Percentiles rank a stretch among this genome's conserved stretches.
Evolutionary conservation across 2,113 vertebrate species (phyloP).

Genomic region (Apeltes quadracus): DNA sequence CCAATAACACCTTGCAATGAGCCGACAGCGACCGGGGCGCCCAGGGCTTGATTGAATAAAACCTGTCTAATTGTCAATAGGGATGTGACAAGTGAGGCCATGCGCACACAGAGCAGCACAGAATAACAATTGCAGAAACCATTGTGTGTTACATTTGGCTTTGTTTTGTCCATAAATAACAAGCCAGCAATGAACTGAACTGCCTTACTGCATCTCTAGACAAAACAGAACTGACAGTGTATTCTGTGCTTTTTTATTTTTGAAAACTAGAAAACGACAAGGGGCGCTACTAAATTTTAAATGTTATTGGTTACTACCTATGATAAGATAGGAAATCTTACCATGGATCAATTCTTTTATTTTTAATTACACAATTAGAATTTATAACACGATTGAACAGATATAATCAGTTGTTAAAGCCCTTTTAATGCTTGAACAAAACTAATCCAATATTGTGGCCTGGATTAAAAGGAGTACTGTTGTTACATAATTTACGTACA

Average conservation of each 20-base stretch:
- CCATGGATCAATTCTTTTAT: not conserved
- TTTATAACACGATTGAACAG: not conserved
- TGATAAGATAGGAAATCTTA: not conserved
- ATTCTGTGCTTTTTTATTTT: not conserved
- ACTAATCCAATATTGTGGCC: not conserved
- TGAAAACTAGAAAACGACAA: not conserved
- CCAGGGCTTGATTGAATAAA: conserved; percentile 74
- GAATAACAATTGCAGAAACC: conserved; percentile 55
- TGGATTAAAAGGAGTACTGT: not conserved
- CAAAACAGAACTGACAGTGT: conserved; percentile 1
- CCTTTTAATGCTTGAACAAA: not conserved
- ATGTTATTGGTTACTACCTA: not conserved
- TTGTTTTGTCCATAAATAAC: conserved; percentile 61
- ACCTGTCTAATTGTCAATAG: conserved; percentile 74
- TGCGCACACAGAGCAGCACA: not conserved
- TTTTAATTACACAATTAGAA: not conserved
- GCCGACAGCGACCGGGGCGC: conserved; percentile 29
- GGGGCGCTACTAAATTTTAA: not conserved
- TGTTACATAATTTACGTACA: not conserved
- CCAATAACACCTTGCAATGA: conserved; percentile 54
- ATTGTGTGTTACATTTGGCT: conserved; percentile 39
- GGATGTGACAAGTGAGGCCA: conserved; percentile 48
- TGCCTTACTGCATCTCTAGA: not conserved
- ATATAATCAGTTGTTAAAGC: not conserved
- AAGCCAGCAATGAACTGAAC: conserved; percentile 1